These are phyloP conservation scores for Hystrix cristata DNA, from an alignment of 2,113 vertebrate species.

Conservation along the genomic window DNA sequence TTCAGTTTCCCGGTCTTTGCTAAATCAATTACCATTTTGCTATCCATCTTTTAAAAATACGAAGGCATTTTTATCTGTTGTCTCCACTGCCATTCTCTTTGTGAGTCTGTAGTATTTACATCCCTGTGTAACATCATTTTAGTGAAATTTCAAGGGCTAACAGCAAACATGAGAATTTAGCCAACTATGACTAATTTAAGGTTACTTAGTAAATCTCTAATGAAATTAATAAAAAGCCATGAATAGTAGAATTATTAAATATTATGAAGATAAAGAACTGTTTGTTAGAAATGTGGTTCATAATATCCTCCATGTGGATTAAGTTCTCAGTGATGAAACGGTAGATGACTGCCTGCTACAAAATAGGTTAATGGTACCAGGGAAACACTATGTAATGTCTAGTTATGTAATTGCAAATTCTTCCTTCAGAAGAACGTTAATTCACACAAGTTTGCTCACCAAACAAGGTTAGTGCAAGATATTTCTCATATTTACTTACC, in stretches of 20 bases:
- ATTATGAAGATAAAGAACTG: neutral
- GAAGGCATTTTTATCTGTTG: neutral
- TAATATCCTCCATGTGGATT: neutral
- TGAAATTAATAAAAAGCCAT: neutral
- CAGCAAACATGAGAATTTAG: neutral
- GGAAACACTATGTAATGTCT: neutral
- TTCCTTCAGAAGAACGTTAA: neutral
- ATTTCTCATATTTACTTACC: neutral
- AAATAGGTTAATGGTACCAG: neutral
- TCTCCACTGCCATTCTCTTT: neutral
- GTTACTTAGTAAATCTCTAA: neutral
- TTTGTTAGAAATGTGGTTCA: neutral
- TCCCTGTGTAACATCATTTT: neutral
- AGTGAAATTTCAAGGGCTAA: conserved; percentile 3
- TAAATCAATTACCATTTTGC: neutral
- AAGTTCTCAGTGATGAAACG: neutral
- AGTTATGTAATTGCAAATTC: neutral
- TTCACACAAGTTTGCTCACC: neutral
- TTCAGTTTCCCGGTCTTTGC: neutral
- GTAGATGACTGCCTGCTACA: neutral
- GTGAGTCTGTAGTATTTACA: neutral
- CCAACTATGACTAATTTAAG: neutral
- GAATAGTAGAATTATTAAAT: conserved; percentile 5
- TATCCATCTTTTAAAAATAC: conserved; percentile 50
- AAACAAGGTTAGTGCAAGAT: neutral